phyloP scores from a whole-genome alignment of 2,113 vertebrate species.

The Prunella fulvescens region DNA sequence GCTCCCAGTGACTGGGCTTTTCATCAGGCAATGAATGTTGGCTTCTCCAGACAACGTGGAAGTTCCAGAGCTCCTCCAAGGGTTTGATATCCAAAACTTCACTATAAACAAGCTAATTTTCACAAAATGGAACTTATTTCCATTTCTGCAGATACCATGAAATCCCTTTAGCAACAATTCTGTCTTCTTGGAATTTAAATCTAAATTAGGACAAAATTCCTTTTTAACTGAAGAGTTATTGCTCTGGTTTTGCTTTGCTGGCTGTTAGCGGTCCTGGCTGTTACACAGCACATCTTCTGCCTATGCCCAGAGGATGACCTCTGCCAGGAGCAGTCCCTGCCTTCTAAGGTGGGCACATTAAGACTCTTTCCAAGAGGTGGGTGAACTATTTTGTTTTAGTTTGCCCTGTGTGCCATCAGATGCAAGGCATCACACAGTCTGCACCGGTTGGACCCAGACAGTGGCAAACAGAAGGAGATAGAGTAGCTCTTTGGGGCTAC shows the following conservation, averaged over 20 bases:
- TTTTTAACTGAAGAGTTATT: not conserved
- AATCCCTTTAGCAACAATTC: not conserved
- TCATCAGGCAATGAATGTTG: not conserved
- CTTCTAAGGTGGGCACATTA: not conserved
- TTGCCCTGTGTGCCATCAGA: not conserved
- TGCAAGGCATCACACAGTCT: not conserved
- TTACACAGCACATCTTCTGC: not conserved
- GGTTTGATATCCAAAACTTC: conserved; percentile 44
- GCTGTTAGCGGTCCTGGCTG: not conserved
- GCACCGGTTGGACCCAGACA: not conserved
- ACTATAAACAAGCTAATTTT: conserved; percentile 29
- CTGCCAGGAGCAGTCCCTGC: not conserved
- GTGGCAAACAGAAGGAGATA: conserved; percentile 35
- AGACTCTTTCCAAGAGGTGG: not conserved
- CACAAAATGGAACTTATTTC: conserved; percentile 29
- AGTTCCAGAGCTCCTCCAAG: not conserved
- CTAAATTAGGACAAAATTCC: conserved; percentile 36
- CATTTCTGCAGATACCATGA: conserved; percentile 2
- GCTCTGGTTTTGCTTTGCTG: not conserved
- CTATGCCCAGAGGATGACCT: not conserved
- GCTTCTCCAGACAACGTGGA: not conserved
- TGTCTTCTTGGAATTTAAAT: conserved; percentile 17
- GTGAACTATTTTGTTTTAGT: not conserved
- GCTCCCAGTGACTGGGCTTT: not conserved
- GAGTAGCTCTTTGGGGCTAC: not conserved